Base-by-base conservation (phyloP, 2,888 invertebrate genomes). In the Oeneis ivallda region DNA sequence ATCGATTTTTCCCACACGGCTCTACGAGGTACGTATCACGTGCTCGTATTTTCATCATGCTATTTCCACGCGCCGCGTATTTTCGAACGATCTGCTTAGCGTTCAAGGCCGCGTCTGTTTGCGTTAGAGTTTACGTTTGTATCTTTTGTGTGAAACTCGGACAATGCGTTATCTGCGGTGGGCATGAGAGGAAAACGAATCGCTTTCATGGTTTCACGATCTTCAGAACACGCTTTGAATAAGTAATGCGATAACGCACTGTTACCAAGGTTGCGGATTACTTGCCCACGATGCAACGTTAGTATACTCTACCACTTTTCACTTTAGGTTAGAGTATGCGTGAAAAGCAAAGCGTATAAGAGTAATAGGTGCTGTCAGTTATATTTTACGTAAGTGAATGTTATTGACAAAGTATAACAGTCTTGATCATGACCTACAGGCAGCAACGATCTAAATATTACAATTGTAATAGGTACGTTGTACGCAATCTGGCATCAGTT, bases 1-100 rank as follows among this genome's bases (percentile, higher is more conserved):
- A 91, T 91, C 87, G 91, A 90, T 90, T 89, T 89, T 88, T 89
- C 84, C 79, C 85, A 85, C 83, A 87, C 85, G 81, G 77, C 83
- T 78, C 79, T 85, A 84, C 86, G 85, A 91, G 91, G 91, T 91
- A 90, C 83, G 90, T 90, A 82, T 90, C 91, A 91, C 90, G 91
- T 90, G 91, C 84, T 84, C 77, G 84, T 89, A 89, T 89, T 89
- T 87, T 84, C 87, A 84, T 81, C 82, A 84, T 84, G 84, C 87
- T 90, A 90, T 90, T 91, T 90, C 85, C 86, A 86, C 86, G 84
- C 87, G 86, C 77, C 81, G 85, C 75, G 82, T 89, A 88, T 88
- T 90, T 83, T 88, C 86, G 86, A 88, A 84, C 86, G 83, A 85
- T 84, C 87, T 85, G 87, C 82, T 85, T 82, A 82, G 73, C 89